These are phyloP conservation scores for rat (Rattus norvegicus) DNA, from an alignment of 2,113 vertebrate species.

Conservation along the genomic window GRCr8 NC_086033.1:58009501-58010000, in stretches of 20 bases:
- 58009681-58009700: neutral
- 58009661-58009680: neutral
- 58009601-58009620: neutral
- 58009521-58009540: neutral
- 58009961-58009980: neutral
- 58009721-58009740: neutral
- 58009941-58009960: no score
- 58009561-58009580: neutral
- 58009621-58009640: neutral
- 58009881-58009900: neutral
- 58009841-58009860: slow-evolving; percentile 9
- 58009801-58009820: neutral
- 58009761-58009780: neutral
- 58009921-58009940: no score
- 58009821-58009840: slow-evolving; percentile 33
- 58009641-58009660: neutral
- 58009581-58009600: no score
- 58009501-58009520: neutral
- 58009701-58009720: neutral
- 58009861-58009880: neutral
- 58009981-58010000: neutral
- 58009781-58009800: slow-evolving; percentile 44
- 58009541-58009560: neutral
- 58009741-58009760: neutral
- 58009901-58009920: no score